Base-by-base conservation (phyloP, 2,888 invertebrate species). In the Acronicta aceris region DNA sequence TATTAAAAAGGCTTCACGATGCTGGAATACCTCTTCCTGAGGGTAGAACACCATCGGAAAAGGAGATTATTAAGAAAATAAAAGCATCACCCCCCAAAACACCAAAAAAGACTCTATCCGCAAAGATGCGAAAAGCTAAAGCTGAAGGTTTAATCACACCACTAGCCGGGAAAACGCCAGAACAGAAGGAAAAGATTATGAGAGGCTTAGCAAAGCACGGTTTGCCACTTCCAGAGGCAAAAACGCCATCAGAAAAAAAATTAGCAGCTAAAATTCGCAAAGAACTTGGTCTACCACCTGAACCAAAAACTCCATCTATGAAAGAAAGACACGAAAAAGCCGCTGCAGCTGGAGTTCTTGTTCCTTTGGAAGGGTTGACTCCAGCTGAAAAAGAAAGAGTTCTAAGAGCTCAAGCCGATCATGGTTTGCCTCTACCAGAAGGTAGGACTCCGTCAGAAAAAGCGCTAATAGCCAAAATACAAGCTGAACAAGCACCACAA, bases 161-260 rank as follows among this genome's bases (percentile, higher is more conserved):
- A 1, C 43, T 82, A 10, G 57, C 69, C 51, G 79, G 78, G 0
- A 82, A 83, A 60, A 55, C 78, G 0, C 65, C 68, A 6, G 62
- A 60, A 30, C 67, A 81, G 49, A 78, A 81, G 61, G 79, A 81
- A 54, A 77, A 76, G 9, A 76, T 82, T 5, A 17, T 81, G 4
- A 78, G 17, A 62, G 76, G 67, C 1, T 57, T 81, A 47, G 79
- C 71, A 1, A 54, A 54, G 21, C 46, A 60, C 10, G 81, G 81
- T 0, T 49, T 83, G 5, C 82, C 82, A 1, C 38, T 84, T 4
- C 81, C 82, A 1, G 76, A 78, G 49, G 78, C 58, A 0, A 75
- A 75, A 66, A 79, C 76, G 6, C 16, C 71, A 1, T 61, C 71
- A 8, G 86, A 87, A 54, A 78, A 76, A 16, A 54, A 64, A 41